Evolutionary conservation across 2,113 vertebrate genomes (phyloP).

Genomic region (Siphamia tubifer): DNA sequence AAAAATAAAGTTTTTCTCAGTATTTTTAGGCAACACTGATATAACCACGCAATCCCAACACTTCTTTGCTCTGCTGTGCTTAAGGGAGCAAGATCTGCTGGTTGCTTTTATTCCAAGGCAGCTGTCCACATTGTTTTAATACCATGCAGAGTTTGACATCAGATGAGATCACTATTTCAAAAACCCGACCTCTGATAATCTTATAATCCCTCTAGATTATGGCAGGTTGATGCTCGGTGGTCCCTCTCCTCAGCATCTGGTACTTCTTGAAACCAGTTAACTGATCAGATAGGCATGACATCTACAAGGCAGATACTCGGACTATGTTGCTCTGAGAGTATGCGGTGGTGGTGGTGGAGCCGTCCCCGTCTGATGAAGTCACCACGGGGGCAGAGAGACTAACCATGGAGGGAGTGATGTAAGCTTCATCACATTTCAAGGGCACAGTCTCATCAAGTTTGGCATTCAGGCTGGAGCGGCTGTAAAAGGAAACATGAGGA

Average conservation of each 20-base stretch:
- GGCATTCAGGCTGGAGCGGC: constrained; percentile 97
- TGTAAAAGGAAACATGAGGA: constrained; percentile 58
- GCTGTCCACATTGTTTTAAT: constrained; percentile 56
- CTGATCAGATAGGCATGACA: constrained; percentile 56
- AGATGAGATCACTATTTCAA: constrained; percentile 65
- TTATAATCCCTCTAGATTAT: constrained; percentile 71
- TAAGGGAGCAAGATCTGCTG: constrained; percentile 66
- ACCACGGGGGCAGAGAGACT: constrained; percentile 90
- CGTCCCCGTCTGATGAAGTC: constrained; percentile 88
- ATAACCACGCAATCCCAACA: constrained; percentile 46
- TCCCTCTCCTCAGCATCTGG: constrained; percentile 71
- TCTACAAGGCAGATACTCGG: constrained; percentile 97
- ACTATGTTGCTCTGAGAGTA: constrained; percentile 97
- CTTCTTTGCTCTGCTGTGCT: constrained; percentile 67
- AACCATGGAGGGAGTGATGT: constrained; percentile 96
- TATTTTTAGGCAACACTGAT: constrained; percentile 70
- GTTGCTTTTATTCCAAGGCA: constrained; percentile 45
- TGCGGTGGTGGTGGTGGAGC: constrained; percentile 85
- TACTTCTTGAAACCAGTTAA: constrained; percentile 54
- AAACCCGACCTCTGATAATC: constrained; percentile 52
- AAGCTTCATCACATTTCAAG: constrained; percentile 94
- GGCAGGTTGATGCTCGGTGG: constrained; percentile 78
- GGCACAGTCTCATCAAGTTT: constrained; percentile 92
- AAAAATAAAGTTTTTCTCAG: constrained; percentile 73
- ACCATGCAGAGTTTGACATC: constrained; percentile 76